Evolutionary conservation across 2,797 vertebrate genomes (phyloP).

Genomic region (Fistularia tabacaria): DNA sequence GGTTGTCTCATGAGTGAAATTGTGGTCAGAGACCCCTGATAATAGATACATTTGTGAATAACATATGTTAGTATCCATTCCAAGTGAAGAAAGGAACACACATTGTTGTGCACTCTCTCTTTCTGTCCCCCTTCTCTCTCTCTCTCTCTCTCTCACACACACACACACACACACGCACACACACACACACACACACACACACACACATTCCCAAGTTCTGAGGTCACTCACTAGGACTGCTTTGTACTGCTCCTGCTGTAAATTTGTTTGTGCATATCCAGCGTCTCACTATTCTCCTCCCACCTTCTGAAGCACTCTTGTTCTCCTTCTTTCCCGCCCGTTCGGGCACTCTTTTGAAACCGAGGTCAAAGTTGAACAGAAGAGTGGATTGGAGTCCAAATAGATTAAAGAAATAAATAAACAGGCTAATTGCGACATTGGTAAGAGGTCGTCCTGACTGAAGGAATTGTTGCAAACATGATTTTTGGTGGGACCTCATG

Average conservation of each 20-base stretch:
- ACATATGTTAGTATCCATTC: slow-evolving; percentile 30
- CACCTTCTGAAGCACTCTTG: not conserved
- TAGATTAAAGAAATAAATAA: slow-evolving; percentile 14
- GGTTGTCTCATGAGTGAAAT: not conserved
- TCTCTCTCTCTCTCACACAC: not conserved
- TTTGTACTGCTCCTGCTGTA: slow-evolving; percentile 68
- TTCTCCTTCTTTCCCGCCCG: slow-evolving; percentile 15
- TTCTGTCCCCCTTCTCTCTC: no score
- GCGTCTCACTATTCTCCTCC: slow-evolving; percentile 39
- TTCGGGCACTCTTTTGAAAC: slow-evolving; percentile 32
- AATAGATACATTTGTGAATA: slow-evolving; percentile 9
- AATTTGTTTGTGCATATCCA: slow-evolving; percentile 49
- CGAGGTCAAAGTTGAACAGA: slow-evolving; percentile 31
- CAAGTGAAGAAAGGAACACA: slow-evolving; percentile 17
- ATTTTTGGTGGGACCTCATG: no score
- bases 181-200: slow-evolving; percentile 26
- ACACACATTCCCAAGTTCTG: slow-evolving; percentile 61
- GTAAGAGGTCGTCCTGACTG: not conserved
- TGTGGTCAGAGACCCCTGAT: slow-evolving; percentile 1
- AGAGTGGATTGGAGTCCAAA: no score
- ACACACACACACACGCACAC: slow-evolving; percentile 5
- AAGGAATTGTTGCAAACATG: not conserved
- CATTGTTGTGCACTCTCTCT: not conserved
- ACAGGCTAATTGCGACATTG: not conserved
- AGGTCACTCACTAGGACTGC: slow-evolving; percentile 61